phyloP scores from a whole-genome alignment of 2,113 vertebrate species.

The Cavia aperea region DNA sequence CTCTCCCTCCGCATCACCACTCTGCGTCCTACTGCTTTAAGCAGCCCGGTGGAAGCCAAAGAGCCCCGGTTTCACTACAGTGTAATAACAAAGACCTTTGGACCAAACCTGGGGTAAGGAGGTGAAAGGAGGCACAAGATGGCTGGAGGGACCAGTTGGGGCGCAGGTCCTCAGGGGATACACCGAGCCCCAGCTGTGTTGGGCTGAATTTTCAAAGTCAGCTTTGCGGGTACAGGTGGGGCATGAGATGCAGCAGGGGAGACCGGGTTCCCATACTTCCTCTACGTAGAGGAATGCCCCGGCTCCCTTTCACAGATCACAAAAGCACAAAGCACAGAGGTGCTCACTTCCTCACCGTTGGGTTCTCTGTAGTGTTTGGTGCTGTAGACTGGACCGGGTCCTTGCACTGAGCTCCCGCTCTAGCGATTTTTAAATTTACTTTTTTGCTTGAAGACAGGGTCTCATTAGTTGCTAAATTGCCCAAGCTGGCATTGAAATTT shows the following conservation, averaged over 20 bases:
- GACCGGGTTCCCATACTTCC: no score
- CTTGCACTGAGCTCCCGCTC: background rate
- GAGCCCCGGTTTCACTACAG: background rate
- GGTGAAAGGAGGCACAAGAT: background rate
- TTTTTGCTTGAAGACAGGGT: background rate
- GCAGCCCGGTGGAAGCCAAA: no score
- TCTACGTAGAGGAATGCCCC: background rate
- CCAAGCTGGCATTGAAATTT: no score
- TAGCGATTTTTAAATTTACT: background rate
- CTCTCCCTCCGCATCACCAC: background rate
- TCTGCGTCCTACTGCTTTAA: background rate
- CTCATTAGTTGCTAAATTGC: background rate
- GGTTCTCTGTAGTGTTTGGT: background rate
- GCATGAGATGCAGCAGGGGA: background rate
- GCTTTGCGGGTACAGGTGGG: background rate
- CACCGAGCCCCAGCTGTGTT: fast-evolving
- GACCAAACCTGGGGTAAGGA: no score
- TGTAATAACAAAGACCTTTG: background rate
- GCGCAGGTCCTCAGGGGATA: background rate
- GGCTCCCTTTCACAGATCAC: background rate
- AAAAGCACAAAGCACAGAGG: background rate
- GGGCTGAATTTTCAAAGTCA: background rate
- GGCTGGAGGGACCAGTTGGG: fast-evolving
- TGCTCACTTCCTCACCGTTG: background rate
- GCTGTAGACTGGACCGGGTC: background rate